Conservation (phyloP, 2,888 invertebrate species). For the Panopea generosa region DNA sequence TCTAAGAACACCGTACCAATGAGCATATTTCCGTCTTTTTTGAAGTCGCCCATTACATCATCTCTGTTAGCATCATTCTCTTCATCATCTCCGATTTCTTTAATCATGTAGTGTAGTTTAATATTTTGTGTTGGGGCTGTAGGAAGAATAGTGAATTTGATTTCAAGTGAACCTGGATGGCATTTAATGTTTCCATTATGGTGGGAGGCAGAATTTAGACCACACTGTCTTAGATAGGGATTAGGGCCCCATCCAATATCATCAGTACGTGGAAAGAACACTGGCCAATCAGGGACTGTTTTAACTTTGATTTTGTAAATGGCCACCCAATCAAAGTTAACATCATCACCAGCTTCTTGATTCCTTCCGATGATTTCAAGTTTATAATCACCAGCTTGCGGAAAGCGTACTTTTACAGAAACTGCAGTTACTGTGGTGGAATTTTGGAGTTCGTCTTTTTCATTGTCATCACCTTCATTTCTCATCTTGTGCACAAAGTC, state of each 20-base stretch:
- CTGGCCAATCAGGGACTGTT: slow-evolving; percentile 51
- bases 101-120: slow-evolving; percentile 6
- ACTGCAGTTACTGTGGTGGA: slow-evolving; percentile 21
- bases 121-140: slow-evolving; percentile 35
- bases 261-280: slow-evolving; percentile 73
- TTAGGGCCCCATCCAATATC: slow-evolving; percentile 80
- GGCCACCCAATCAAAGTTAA: slow-evolving; percentile 69
- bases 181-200: slow-evolving; percentile 33
- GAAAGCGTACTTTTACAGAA: slow-evolving; percentile 66
- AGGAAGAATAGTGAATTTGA: slow-evolving; percentile 37
- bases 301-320: slow-evolving; percentile 70
- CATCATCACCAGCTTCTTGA: slow-evolving; percentile 40
- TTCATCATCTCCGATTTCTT: slow-evolving; percentile 4
- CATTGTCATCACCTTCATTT: slow-evolving; percentile 25
- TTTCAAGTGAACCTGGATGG: slow-evolving; percentile 38
- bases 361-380: slow-evolving; percentile 78
- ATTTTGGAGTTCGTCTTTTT: neutral
- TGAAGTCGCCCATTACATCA: neutral
- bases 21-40: slow-evolving; percentile 30
- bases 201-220: slow-evolving; percentile 41
- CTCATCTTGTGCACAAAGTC: slow-evolving; percentile 66
- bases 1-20: slow-evolving; percentile 47
- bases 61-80: slow-evolving; percentile 12
- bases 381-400: slow-evolving; percentile 71
- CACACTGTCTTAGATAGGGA: slow-evolving; percentile 43